Conservation (phyloP, 1,140 invertebrate genomes). For the Aphaenogaster floridana region DNA sequence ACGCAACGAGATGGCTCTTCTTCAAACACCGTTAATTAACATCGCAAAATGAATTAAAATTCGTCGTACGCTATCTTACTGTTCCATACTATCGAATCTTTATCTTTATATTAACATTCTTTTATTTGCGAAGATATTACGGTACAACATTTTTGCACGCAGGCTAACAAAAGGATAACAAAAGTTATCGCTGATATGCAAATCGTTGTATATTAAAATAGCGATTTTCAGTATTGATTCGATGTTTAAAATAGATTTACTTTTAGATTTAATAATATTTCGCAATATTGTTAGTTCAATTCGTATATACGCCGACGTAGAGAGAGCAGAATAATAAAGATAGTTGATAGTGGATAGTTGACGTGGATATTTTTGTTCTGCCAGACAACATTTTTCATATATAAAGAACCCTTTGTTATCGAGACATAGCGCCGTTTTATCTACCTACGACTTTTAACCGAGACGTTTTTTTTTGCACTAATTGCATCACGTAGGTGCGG, state of each 20-base stretch:
- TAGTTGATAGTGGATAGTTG: not conserved
- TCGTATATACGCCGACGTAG: not conserved
- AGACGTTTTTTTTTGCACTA: slow-evolving; percentile 31
- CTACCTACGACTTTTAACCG: slow-evolving; percentile 24
- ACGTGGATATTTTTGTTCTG: not conserved
- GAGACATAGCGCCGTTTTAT: not conserved
- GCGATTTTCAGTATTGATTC: not conserved
- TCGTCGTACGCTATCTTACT: not conserved
- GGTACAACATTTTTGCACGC: not conserved
- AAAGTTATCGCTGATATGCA: not conserved
- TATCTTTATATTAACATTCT: not conserved
- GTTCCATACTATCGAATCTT: not conserved
- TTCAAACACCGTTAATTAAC: slow-evolving; percentile 36
- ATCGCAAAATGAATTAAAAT: slow-evolving; percentile 8
- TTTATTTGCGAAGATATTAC: slow-evolving; percentile 5
- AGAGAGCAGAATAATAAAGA: not conserved
- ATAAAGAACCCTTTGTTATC: slow-evolving; percentile 41
- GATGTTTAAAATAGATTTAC: not conserved
- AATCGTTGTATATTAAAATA: not conserved
- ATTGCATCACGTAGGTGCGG: slow-evolving; percentile 33
- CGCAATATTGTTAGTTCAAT: not conserved
- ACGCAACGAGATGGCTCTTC: not conserved
- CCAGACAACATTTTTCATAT: slow-evolving; percentile 19
- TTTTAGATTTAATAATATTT: slow-evolving; percentile 9
- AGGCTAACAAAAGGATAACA: not conserved